These are phyloP conservation scores for Gymnocypris eckloni DNA, from an alignment of 2,797 vertebrate genomes.

Conservation along the genomic window DNA sequence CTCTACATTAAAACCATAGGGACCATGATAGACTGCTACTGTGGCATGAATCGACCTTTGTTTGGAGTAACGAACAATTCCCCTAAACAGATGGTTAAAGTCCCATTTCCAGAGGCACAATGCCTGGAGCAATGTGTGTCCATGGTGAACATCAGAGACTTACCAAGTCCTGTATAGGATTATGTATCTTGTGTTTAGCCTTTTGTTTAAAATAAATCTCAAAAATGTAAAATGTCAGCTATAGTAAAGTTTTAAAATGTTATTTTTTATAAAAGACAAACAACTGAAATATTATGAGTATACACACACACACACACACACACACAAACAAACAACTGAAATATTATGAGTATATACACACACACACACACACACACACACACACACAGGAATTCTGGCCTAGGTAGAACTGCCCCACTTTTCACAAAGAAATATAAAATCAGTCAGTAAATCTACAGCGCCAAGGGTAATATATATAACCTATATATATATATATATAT, in stretches of 20 bases:
- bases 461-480: not conserved
- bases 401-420: constrained; percentile 2
- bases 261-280: not conserved
- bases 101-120: constrained; percentile 37
- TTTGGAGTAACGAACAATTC: constrained; percentile 15
- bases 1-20: constrained; percentile 12
- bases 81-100: constrained; percentile 55
- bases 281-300: not conserved
- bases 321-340: too few species aligned
- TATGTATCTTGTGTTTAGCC: not conserved
- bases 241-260: not conserved
- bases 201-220: not conserved
- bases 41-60: constrained; percentile 20
- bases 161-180: not conserved
- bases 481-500: not conserved
- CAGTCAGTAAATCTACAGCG: not conserved
- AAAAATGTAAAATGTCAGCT: not conserved
- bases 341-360: too few species aligned
- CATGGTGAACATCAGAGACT: not conserved
- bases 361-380: too few species aligned
- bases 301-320: too few species aligned
- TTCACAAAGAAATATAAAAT: not conserved
- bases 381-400: not conserved
- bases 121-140: constrained; percentile 30
- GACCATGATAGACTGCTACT: not conserved